These are phyloP conservation scores for Lepidochrysops patricia DNA, from an alignment of 2,888 invertebrate genomes.

Conservation along the genomic window DNA sequence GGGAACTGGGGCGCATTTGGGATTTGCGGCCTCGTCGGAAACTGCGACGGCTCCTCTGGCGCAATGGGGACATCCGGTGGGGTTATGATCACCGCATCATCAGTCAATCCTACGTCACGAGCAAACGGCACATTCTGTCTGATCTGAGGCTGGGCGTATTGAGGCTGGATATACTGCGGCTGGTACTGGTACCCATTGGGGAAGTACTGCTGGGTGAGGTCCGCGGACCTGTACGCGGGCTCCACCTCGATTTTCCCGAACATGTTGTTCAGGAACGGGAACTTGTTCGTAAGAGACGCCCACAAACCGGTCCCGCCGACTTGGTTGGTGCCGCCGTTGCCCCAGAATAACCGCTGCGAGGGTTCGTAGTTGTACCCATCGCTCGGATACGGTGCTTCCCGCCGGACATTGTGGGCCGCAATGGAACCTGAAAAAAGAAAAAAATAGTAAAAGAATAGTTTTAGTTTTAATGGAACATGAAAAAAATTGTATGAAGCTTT, in stretches of 20 bases:
- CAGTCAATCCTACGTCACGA: conserved; percentile 59
- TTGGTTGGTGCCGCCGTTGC: conserved; percentile 56
- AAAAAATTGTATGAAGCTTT: neutral
- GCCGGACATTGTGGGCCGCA: conserved; percentile 50
- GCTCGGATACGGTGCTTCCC: conserved; percentile 47
- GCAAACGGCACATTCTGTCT: conserved; percentile 40
- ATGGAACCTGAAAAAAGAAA: conserved; percentile 42
- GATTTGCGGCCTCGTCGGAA: neutral
- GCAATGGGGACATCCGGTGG: conserved; percentile 53
- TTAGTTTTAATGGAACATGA: conserved; percentile 33
- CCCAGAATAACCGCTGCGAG: conserved; percentile 60
- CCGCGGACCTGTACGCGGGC: conserved; percentile 1
- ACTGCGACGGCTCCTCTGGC: conserved; percentile 24
- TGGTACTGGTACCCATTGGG: conserved; percentile 4
- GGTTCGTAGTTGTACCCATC: conserved; percentile 32
- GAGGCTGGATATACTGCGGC: conserved; percentile 25
- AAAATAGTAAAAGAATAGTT: neutral
- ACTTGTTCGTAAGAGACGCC: conserved; percentile 60
- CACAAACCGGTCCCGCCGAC: conserved; percentile 62
- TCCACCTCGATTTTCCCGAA: conserved; percentile 59
- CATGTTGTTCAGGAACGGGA: conserved; percentile 57
- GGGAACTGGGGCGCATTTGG: neutral
- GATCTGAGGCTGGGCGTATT: conserved; percentile 30
- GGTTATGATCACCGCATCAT: conserved; percentile 63
- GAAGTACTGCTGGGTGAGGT: neutral